phyloP scores from a whole-genome alignment of 2,113 vertebrate genomes.

The Xiphias gladius region DNA sequence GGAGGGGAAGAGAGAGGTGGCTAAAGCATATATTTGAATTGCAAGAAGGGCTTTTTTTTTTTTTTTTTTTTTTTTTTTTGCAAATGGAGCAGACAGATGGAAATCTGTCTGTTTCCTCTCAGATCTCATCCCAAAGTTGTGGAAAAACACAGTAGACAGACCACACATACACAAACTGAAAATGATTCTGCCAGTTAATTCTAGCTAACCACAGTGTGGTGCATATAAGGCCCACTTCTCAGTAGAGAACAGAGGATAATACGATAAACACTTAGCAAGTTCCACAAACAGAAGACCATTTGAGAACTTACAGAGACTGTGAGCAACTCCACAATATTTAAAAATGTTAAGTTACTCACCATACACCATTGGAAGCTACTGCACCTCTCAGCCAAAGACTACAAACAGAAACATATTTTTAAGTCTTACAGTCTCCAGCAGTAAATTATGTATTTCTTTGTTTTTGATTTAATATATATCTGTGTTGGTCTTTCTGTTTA shows the following conservation, averaged over 20 bases:
- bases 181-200: conserved; percentile 59
- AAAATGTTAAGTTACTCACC: conserved; percentile 15
- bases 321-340: conserved; percentile 27
- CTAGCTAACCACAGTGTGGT: conserved; percentile 60
- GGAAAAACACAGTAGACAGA: conserved; percentile 59
- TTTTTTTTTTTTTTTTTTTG: conserved; percentile 67
- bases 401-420: not conserved
- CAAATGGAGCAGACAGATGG: conserved; percentile 87
- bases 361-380: not conserved
- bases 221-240: conserved; percentile 44
- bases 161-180: conserved; percentile 20
- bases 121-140: conserved; percentile 83
- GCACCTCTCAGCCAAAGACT: not conserved
- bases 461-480: not conserved
- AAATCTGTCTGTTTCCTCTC: conserved; percentile 82
- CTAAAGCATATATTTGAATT: conserved; percentile 92
- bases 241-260: conserved; percentile 66
- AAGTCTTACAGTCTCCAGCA: not conserved
- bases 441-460: not conserved
- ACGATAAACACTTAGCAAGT: conserved; percentile 66
- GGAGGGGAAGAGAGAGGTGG: conserved; percentile 58
- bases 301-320: conserved; percentile 47
- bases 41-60: conserved; percentile 69
- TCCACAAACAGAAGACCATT: conserved; percentile 45
- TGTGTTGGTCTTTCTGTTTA: not conserved